phyloP scores from a whole-genome alignment of 2,797 vertebrate species.

The Apogon talboti region DNA sequence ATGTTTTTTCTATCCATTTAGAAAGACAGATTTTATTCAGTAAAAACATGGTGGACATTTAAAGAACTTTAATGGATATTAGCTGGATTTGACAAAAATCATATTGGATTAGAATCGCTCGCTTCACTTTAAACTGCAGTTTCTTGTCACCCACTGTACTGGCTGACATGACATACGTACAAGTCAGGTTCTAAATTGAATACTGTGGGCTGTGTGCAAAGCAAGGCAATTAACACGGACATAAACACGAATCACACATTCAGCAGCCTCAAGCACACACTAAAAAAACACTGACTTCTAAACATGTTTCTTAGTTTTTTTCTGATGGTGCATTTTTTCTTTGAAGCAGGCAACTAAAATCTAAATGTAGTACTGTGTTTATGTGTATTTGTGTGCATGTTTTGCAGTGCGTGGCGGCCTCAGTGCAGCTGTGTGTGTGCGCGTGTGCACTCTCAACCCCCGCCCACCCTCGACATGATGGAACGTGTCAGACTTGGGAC shows the following conservation, averaged over 20 bases:
- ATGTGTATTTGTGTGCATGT: conserved; percentile 5
- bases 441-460: not conserved
- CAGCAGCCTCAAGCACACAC: conserved; percentile 13
- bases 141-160: too few relatives aligned
- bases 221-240: not conserved
- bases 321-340: conserved; percentile 27
- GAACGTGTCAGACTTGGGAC: conserved; percentile 82
- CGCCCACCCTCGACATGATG: conserved; percentile 76
- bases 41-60: too few relatives aligned
- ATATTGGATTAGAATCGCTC: too few relatives aligned
- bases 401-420: not conserved
- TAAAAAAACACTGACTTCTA: conserved; percentile 19
- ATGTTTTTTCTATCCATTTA: too few relatives aligned
- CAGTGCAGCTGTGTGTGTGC: conserved; percentile 11
- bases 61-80: too few relatives aligned
- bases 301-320: conserved; percentile 24
- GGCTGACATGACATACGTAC: not conserved
- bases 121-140: too few relatives aligned
- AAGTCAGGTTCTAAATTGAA: not conserved
- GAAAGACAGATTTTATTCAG: too few relatives aligned
- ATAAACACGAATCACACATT: conserved; percentile 10
- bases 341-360: conserved; percentile 47
- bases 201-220: conserved; percentile 16
- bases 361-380: conserved; percentile 14
- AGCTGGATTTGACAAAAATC: too few relatives aligned